Percentiles rank a stretch among this genome's conserved stretches.
These are phyloP conservation scores for Drosophila percnosoma DNA, from an alignment of 2,888 invertebrate genomes.

Conservation along the genomic window DNA sequence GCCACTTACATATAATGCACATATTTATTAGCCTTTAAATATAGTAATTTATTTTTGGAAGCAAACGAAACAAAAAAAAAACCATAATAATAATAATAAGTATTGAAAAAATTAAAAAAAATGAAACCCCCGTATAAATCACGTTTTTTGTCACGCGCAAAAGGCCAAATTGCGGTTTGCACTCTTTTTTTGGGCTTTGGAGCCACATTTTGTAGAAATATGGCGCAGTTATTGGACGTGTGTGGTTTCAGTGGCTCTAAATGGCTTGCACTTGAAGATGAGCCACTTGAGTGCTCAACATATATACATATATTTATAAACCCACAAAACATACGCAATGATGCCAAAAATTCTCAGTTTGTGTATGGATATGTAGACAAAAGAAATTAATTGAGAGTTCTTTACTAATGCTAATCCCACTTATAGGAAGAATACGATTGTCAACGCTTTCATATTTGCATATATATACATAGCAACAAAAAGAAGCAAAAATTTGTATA, in stretches of 20 bases:
- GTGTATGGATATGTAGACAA: background rate
- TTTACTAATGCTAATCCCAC: background rate
- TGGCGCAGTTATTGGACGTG: conserved; percentile 39
- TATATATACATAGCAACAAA: background rate
- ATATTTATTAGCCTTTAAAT: conserved; percentile 49
- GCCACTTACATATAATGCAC: conserved; percentile 21
- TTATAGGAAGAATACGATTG: background rate
- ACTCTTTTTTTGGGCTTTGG: conserved; percentile 7
- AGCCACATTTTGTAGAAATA: conserved; percentile 20
- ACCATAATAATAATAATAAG: conserved; percentile 9
- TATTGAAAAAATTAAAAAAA: conserved; percentile 2
- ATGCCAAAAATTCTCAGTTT: background rate
- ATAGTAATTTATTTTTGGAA: conserved; percentile 57
- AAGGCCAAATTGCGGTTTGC: conserved; percentile 26
- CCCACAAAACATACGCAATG: background rate
- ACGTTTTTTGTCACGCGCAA: conserved; percentile 64
- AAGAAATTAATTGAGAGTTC: background rate
- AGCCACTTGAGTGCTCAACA: conserved; percentile 12
- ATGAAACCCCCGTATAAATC: conserved; percentile 16
- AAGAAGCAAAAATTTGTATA: background rate
- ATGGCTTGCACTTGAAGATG: conserved; percentile 19
- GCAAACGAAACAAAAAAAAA: conserved; percentile 2
- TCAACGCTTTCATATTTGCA: background rate
- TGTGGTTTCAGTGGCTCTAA: conserved; percentile 20
- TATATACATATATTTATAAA: no score